Evolutionary conservation across 2,113 vertebrate species (phyloP).

Genomic region (Vicugna pacos): DNA sequence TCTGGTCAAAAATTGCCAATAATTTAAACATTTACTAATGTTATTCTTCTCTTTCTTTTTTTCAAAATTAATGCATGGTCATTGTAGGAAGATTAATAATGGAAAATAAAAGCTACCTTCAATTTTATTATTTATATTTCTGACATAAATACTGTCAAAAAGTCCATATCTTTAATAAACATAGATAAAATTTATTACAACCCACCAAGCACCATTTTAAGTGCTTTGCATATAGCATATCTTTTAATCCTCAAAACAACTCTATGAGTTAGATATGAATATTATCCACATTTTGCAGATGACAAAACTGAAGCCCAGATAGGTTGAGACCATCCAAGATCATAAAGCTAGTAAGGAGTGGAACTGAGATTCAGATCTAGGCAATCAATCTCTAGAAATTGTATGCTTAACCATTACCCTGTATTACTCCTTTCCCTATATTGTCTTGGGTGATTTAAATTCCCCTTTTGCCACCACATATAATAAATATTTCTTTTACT

Average conservation of each 20-base stretch:
- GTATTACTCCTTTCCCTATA: not conserved
- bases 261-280: not conserved
- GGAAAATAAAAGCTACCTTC: not conserved
- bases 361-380: not conserved
- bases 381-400: too few relatives aligned
- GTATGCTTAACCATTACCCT: accelerated
- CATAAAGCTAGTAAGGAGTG: not conserved
- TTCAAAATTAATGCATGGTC: not conserved
- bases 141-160: not conserved
- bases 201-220: not conserved
- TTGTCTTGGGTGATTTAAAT: not conserved
- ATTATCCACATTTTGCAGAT: not conserved
- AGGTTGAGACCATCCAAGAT: not conserved
- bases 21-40: not conserved
- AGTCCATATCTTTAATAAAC: not conserved
- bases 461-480: not conserved
- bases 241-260: not conserved
- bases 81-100: not conserved
- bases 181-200: not conserved
- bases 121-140: not conserved
- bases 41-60: not conserved
- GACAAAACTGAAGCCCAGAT: not conserved
- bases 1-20: not conserved
- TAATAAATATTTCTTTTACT: not conserved
- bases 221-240: not conserved